Base-by-base conservation (phyloP, 2,888 invertebrate species). In the Perdita meconis region DNA sequence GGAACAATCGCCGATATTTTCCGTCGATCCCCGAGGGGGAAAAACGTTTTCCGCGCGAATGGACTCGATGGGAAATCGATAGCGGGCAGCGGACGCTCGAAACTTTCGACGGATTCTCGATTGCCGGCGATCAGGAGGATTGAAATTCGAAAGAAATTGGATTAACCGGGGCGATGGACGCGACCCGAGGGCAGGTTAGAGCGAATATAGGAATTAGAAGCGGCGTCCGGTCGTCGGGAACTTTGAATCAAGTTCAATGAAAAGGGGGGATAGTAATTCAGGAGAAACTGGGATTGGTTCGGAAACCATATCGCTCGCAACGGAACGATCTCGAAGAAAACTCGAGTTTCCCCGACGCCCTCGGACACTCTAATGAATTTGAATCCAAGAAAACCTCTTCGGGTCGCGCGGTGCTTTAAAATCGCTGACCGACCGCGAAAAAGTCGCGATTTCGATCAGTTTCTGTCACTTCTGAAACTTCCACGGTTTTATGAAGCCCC, bases 1-100 rank as follows among this genome's bases (percentile, higher is more conserved):
- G 22, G 63, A 65, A 83, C 83, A 82, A 77, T 82, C 76, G 66
- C 12, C 38, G 50, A 56, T 72, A 63, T 75, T 30, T 26, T 26
- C 30, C n/a, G n/a, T n/a, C n/a, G n/a, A n/a, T n/a, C n/a, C n/a
- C n/a, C n/a, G n/a, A n/a, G n/a, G n/a, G n/a, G n/a, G n/a, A n/a
- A 47, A 42, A 56, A 36, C 34, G 59, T 42, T 55, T 26, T 24
- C 44, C 53, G 47, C 53, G 50, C 50, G 53, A 8, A 59, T 42
- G n/a, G 26, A 6, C 13, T 53, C 36, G 44, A 70, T 47, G 55
- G 64, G 24, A 82, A 78, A 83, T 83, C 83, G 83, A 83, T 80
- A 57, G 51, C 26, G 26, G n/a, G 12, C 0, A 19, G n/a, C n/a
- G 10, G 34, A 36, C n/a, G 22, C 47, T 81, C 59, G 53, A 83